Evolutionary conservation across 2,797 vertebrate genomes (phyloP).

Genomic region (Kryptopterus vitreolus): DNA sequence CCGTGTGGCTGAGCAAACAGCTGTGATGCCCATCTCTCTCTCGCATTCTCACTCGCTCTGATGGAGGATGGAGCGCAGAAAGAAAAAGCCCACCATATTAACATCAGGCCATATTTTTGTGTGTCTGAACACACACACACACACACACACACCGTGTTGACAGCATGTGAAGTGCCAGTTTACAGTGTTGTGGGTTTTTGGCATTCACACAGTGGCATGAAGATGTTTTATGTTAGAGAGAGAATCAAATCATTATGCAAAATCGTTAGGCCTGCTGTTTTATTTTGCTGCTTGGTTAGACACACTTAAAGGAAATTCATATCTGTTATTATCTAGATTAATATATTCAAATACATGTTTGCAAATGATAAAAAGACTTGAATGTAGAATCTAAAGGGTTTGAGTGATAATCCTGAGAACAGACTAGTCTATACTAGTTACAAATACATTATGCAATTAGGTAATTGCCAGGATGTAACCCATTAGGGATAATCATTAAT

Average conservation of each 20-base stretch:
- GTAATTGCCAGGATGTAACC: not conserved
- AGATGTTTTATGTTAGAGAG: constrained; percentile 20
- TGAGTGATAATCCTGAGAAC: not conserved
- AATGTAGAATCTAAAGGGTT: not conserved
- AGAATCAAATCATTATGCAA: constrained; percentile 3
- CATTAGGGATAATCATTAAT: not conserved
- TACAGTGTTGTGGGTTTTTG: constrained; percentile 33
- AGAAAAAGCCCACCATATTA: constrained; percentile 57
- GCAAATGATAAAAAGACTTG: not conserved
- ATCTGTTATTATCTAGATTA: constrained; percentile 4
- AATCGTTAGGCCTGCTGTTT: constrained; percentile 13
- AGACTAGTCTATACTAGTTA: not conserved
- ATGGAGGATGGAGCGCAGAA: constrained; percentile 55
- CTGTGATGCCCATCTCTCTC: constrained; percentile 60
- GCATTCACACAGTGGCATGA: constrained; percentile 16
- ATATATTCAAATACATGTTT: not conserved
- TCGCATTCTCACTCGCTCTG: constrained; percentile 23
- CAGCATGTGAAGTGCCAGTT: constrained; percentile 37
- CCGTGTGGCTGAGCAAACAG: constrained; percentile 66
- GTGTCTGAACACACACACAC: constrained; percentile 6
- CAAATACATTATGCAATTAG: not conserved
- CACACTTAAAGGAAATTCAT: not conserved
- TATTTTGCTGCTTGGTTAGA: constrained; percentile 11
- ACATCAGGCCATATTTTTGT: constrained; percentile 31
- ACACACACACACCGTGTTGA: constrained; percentile 14